Percentiles rank a stretch among this genome's conserved stretches.
These are phyloP conservation scores for Castor canadensis DNA, from an alignment of 2,113 vertebrate genomes.

Conservation along the genomic window DNA sequence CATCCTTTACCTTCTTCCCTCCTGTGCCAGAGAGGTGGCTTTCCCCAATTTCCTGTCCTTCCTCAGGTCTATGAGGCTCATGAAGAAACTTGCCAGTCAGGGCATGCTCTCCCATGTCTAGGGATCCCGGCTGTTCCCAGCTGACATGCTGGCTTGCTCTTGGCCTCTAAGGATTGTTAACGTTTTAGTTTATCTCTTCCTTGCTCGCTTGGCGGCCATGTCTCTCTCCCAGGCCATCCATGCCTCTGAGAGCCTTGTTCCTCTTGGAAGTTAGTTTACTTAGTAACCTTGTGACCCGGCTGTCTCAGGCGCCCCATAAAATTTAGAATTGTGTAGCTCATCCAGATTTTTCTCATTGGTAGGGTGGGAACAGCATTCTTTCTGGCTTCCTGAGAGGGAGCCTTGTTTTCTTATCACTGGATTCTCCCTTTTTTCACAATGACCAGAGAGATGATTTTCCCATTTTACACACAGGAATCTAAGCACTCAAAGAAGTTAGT, in stretches of 20 bases:
- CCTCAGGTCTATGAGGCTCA: not conserved
- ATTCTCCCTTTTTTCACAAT: not conserved
- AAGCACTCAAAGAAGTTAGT: not conserved
- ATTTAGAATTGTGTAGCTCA: not conserved
- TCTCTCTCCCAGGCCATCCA: not conserved
- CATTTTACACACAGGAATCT: not conserved
- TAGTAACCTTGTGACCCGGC: not conserved
- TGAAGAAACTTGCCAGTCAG: not conserved
- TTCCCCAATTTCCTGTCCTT: fast-evolving
- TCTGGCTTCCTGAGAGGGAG: not conserved
- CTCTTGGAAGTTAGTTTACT: not conserved
- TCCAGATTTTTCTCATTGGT: not conserved
- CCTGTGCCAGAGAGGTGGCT: not conserved
- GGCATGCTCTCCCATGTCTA: not conserved
- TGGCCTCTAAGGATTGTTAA: not conserved
- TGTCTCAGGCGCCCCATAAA: not conserved
- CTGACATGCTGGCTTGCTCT: not conserved
- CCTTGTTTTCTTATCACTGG: not conserved
- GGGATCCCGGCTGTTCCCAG: not conserved
- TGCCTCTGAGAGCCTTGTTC: not conserved
- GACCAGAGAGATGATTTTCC: not conserved
- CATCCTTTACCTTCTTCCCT: not conserved
- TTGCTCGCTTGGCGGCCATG: not conserved
- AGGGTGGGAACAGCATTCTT: not conserved
- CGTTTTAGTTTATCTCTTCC: not conserved